These are phyloP conservation scores for Drosophila greeni DNA, from an alignment of 2,888 invertebrate genomes.

Conservation along the genomic window DNA sequence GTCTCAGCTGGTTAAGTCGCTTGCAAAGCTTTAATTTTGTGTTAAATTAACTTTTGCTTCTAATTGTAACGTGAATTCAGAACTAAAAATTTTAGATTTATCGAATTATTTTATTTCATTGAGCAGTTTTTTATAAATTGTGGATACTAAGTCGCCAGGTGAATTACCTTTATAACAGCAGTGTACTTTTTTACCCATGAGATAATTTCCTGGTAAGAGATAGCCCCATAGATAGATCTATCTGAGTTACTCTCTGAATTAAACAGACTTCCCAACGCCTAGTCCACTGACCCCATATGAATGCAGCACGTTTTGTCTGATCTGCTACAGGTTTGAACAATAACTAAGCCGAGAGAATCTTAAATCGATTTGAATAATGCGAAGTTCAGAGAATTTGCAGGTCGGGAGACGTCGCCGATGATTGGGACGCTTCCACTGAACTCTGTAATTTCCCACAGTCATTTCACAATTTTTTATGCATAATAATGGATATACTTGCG, in stretches of 20 bases:
- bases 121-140: background rate
- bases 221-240: background rate
- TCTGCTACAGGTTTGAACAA: conserved; percentile 14
- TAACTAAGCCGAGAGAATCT: conserved; percentile 26
- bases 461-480: conserved; percentile 14
- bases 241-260: background rate
- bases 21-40: background rate
- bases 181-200: background rate
- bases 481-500: conserved; percentile 12
- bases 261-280: conserved; percentile 1
- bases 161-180: background rate
- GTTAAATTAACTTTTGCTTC: background rate
- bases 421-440: conserved; percentile 36
- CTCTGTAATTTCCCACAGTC: conserved; percentile 54
- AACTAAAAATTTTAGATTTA: background rate
- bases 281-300: conserved; percentile 35
- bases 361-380: conserved; percentile 41
- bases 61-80: background rate
- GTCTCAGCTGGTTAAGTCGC: background rate
- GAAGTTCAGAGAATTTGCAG: conserved; percentile 55
- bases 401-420: conserved; percentile 50
- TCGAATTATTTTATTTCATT: background rate
- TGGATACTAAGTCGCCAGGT: conserved; percentile 2
- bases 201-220: conserved; percentile 10
- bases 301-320: conserved; percentile 19